Evolutionary conservation across 2,797 vertebrate genomes (phyloP), one percentile per base, ranked within the genome.

Genomic region (Silurus aristotelis): DNA sequence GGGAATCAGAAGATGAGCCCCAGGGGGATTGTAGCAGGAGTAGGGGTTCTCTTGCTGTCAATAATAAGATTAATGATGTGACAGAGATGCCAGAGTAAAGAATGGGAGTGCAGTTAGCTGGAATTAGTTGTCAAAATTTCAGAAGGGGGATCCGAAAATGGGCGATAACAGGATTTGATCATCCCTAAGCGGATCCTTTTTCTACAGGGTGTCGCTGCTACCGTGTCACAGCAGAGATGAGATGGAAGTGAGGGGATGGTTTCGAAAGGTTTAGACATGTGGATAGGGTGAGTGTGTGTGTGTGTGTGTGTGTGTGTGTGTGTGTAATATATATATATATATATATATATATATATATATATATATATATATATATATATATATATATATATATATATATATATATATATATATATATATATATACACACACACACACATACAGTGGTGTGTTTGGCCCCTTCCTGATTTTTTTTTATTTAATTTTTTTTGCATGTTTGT

Each of bases 61-160:
- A 93, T 95, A 95, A 93, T 88, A 95, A 94, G 94, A 95, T 95
- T 94, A 94, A 95, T 95, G 92, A 94, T 92, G 75, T 88, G 87
- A 89, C 87, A 75, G 80, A 87, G 87, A 88, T 86, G 89, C 79
- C 88, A 89, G 27, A 56, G 83, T 84, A 87, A 84, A 90, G 92
- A 94, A 93, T 93, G 90, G 89, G 91, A 93, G 88, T 31, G 89
- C 91, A 88, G 89, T 89, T 90, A 90, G 87, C 90, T 89, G 89
- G 92, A 93, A 93, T 86, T 80, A 84, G 90, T 93, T 83, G 60
- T 93, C 92, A 91, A 82, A 85, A 80, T 58, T 25, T 19, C 89
- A 87, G 81, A 89, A 52, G 48, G 80, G 83, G 88, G 87, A 91
- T 91, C 89, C 86, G 87, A 0, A 85, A 89, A 86, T 84, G 82